A percentile compares a stretch with the other conserved stretches of the same genome.
These are phyloP conservation scores for Hedychridium roseum DNA, from an alignment of 2,888 invertebrate species.

Conservation along the genomic window DNA sequence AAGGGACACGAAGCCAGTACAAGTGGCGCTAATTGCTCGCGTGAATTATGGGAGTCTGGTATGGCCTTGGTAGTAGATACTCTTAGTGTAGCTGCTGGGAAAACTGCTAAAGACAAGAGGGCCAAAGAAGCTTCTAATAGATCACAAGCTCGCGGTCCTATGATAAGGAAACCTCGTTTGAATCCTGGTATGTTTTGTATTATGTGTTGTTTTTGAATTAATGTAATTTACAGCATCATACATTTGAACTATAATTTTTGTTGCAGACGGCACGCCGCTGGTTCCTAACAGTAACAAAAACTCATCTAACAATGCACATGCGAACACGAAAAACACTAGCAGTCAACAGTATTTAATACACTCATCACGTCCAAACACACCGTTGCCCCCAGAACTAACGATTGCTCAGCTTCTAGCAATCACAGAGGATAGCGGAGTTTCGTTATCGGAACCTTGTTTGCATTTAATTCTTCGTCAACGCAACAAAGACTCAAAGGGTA, in stretches of 20 bases:
- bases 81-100: slow-evolving; percentile 84
- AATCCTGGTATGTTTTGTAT: slow-evolving; percentile 44
- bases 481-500: slow-evolving; percentile 57
- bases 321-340: slow-evolving; percentile 53
- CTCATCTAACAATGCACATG: slow-evolving; percentile 46
- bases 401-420: slow-evolving; percentile 70
- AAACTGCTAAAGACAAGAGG: slow-evolving; percentile 88
- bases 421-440: slow-evolving; percentile 65
- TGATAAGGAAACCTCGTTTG: slow-evolving; percentile 46
- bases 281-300: slow-evolving; percentile 36
- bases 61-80: slow-evolving; percentile 67
- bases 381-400: slow-evolving; percentile 67
- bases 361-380: slow-evolving; percentile 62
- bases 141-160: slow-evolving; percentile 56
- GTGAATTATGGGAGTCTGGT: slow-evolving; percentile 64
- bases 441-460: slow-evolving; percentile 66
- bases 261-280: slow-evolving; percentile 39
- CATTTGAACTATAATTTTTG: background rate
- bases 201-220: background rate
- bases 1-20: slow-evolving; percentile 51
- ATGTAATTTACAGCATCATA: background rate
- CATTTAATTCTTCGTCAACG: slow-evolving; percentile 54
- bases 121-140: slow-evolving; percentile 82
- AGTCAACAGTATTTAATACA: slow-evolving; percentile 64
- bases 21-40: slow-evolving; percentile 37